A percentile compares a stretch with the other conserved stretches of the same genome.
Conservation (phyloP, 2,797 vertebrate species). For the Melanogrammus aeglefinus region DNA sequence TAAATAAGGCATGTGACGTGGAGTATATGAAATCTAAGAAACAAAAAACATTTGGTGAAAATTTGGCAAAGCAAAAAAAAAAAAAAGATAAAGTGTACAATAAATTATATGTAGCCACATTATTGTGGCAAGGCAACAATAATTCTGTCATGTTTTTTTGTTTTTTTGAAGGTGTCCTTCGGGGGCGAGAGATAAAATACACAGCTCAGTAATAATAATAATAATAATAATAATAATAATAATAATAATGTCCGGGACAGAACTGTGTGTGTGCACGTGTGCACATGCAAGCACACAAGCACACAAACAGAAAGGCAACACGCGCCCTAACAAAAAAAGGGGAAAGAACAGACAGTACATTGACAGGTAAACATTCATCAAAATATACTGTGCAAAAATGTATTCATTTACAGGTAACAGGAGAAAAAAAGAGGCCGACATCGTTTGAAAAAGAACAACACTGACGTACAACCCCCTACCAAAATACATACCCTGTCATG, state of each 20-base stretch:
- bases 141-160: slow-evolving; percentile 42
- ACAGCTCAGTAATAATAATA: slow-evolving; percentile 35
- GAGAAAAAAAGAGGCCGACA: slow-evolving; percentile 51
- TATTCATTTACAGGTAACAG: slow-evolving; percentile 54
- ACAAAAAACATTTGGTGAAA: slow-evolving; percentile 70
- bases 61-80: slow-evolving; percentile 72
- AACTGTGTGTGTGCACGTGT: slow-evolving; percentile 53
- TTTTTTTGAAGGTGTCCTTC: slow-evolving; percentile 54
- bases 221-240: slow-evolving; percentile 1
- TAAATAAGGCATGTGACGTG: slow-evolving; percentile 77
- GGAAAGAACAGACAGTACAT: slow-evolving; percentile 44
- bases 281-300: slow-evolving; percentile 56
- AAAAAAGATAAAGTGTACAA: slow-evolving; percentile 44
- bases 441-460: slow-evolving; percentile 33
- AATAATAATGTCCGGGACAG: slow-evolving; percentile 37
- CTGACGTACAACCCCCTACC: slow-evolving; percentile 26
- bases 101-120: slow-evolving; percentile 73
- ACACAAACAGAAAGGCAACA: slow-evolving; percentile 43
- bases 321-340: slow-evolving; percentile 44
- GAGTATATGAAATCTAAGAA: slow-evolving; percentile 57
- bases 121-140: slow-evolving; percentile 77
- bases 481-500: slow-evolving; percentile 64
- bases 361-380: slow-evolving; percentile 68
- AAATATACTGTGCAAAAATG: slow-evolving; percentile 75
- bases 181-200: slow-evolving; percentile 50